Percentiles rank a stretch among this genome's conserved stretches.
These are phyloP conservation scores for Mesaphorura yosii DNA, from an alignment of 1,140 invertebrate species.

Conservation along the genomic window DNA sequence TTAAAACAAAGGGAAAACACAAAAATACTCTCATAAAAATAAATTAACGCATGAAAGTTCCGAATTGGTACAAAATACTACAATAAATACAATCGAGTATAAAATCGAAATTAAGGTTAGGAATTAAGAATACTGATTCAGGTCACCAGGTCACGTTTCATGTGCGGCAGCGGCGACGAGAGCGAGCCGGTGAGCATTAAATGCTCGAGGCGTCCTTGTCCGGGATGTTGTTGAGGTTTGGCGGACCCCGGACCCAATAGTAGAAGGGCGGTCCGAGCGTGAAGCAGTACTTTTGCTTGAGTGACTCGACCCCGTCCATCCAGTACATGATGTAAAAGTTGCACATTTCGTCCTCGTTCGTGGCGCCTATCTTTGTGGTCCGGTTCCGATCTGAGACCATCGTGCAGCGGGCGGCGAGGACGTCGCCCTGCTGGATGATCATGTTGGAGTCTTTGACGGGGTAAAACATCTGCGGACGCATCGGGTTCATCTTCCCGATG, in stretches of 20 bases:
- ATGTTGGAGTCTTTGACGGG: slow-evolving; percentile 53
- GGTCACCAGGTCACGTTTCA: too few species aligned
- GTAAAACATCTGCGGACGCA: slow-evolving; percentile 94
- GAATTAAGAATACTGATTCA: too few species aligned
- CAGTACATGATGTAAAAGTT: slow-evolving; percentile 99
- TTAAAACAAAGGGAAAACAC: too few species aligned
- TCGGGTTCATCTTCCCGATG: slow-evolving; percentile 71
- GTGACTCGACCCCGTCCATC: slow-evolving; percentile 64
- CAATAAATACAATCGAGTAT: too few species aligned
- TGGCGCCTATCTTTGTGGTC: slow-evolving; percentile 62
- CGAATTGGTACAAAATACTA: too few species aligned
- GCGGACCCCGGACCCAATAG: slow-evolving; percentile 54
- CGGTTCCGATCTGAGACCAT: slow-evolving; percentile 61
- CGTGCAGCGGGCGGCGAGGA: slow-evolving; percentile 76
- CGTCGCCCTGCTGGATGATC: slow-evolving; percentile 56
- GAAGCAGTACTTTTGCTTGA: slow-evolving; percentile 76
- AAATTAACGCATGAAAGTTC: too few species aligned
- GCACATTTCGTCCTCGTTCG: slow-evolving; percentile 96
- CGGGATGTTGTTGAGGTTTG: slow-evolving; percentile 65
- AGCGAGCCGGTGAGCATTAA: too few species aligned
- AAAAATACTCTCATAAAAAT: too few species aligned
- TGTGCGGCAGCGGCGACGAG: too few species aligned
- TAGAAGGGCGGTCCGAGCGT: slow-evolving; percentile 63
- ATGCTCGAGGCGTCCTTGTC: slow-evolving; percentile 49
- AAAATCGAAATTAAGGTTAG: too few species aligned